Evolutionary conservation across 2,888 invertebrate genomes (phyloP), one percentile per base, ranked within the genome.

Genomic region (Dastarcus helophoroides): DNA sequence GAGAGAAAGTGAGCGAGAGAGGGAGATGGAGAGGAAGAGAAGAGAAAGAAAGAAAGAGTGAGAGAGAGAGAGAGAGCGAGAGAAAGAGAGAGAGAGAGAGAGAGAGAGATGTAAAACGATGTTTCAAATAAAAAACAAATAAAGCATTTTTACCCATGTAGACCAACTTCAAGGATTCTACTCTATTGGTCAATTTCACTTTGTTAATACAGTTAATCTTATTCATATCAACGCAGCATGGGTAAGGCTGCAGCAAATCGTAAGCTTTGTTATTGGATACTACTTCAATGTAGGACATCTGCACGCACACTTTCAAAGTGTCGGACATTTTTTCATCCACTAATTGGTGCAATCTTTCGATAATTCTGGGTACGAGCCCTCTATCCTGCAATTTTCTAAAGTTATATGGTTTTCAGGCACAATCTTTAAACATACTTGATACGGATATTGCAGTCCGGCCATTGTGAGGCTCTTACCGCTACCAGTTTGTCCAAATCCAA

Each of bases 401-500:
- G 6, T 8, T 8, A 8, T 23, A 23, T 7, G 9, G 24, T 10
- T 7, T 17, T 17, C 19, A 7, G 19, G 19, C 19, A n/a, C n/a
- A 29, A 12, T 25, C 9, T 11, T 22, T 7, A 7, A 17, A 4
- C 25, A 29, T 47, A 51, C 51, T 35, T 49, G 35, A 39, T 41
- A 52, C 5, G 38, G 37, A 37, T 43, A 43, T n/a, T 51, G 42
- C 6, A 59, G 35, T 22, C 59, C 62, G 31, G 42, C 46, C 14
- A 51, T 41, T 2, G 60, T 61, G 22, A 55, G 37, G 16, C 52
- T 53, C 49, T 61, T 62, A 8, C 62, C 65, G 10, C 57, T 53
- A 14, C 62, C 61, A 0, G 59, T 61, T 50, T 64, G 64, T 2
- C 65, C 65, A 37, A 54, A 63, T 25, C 53, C 47, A 25, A 58